Evolutionary conservation across 1,140 invertebrate species (phyloP), one percentile per base, ranked within the genome.

Genomic region (Heliothis subflexa): DNA sequence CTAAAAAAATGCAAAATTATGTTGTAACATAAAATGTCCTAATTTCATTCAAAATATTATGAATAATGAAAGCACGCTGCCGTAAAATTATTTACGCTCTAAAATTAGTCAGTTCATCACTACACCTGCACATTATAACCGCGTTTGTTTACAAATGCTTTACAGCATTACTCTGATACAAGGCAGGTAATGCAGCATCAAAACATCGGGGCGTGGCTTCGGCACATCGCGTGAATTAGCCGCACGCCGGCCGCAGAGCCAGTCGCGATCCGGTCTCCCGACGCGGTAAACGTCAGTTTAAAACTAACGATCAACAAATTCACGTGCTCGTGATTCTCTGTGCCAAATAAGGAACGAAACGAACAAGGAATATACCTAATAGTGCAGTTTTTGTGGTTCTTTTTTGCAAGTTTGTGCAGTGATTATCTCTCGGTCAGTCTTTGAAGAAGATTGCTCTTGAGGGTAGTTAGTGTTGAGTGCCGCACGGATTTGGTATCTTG

Each of bases 171-270:
- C 52, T 28, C 59, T 73, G 57, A 52, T 64, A 52, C 64, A 14
- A 40, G 55, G 47, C 45, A 40, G 55, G 47, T 49, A 59, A 76
- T 75, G 55, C 79, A 78, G 62, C 68, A 87, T 79, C 80, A 87
- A 83, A 87, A 87, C 86, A 87, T 82, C 72, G 62, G 86, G 86
- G 86, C 81, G 86, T 87, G 86, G 86, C 76, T 73, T 78, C 73
- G n/a, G 49, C 62, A 61, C 47, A 61, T 16, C 49, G 73, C 77
- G 33, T 45, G 55, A 61, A 71, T 64, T 62, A 70, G 40, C 13
- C 68, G 68, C 47, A 57, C 16, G 52, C 33, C 55, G 54, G 33
- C 59, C 52, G 66, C 76, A 57, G 78, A 57, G 72, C 66, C 87
- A 89, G 87, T 89, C 80, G 78, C 79, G 78, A 75, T 78, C 64